Conservation (phyloP, 2,888 invertebrate genomes). For the Podabrus alpinus region DNA sequence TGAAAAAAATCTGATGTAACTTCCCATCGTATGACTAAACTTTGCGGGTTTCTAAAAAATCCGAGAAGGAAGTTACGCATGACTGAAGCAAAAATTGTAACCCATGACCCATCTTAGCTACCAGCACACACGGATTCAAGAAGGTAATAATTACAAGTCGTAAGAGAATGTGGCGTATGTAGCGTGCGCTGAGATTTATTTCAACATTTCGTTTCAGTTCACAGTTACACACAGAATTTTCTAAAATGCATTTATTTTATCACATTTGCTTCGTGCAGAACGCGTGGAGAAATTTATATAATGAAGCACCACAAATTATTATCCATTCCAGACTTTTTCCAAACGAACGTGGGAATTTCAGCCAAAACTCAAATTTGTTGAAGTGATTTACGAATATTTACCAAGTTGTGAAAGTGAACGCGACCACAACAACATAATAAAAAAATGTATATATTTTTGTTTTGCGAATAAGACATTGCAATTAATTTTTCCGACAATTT, state of each 20-base stretch:
- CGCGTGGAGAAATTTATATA: slow-evolving; percentile 29
- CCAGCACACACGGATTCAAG: slow-evolving; percentile 16
- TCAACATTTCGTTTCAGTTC: slow-evolving; percentile 42
- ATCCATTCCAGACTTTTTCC: slow-evolving; percentile 7
- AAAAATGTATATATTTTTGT: slow-evolving; percentile 20
- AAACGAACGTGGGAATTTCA: neutral
- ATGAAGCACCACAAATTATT: slow-evolving; percentile 28
- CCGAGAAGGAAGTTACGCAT: neutral
- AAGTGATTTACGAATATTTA: neutral
- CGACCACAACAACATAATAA: slow-evolving; percentile 10
- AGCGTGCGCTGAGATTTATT: slow-evolving; percentile 38
- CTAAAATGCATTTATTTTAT: slow-evolving; percentile 36
- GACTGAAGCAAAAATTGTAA: slow-evolving; percentile 3
- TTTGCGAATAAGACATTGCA: slow-evolving; percentile 25
- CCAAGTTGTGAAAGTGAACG: neutral
- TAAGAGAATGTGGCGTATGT: slow-evolving; percentile 28
- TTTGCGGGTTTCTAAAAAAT: neutral
- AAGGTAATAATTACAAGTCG: slow-evolving; percentile 30
- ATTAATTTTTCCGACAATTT: slow-evolving; percentile 31
- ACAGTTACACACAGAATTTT: slow-evolving; percentile 39
- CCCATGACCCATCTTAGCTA: slow-evolving; percentile 24
- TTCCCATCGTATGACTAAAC: neutral
- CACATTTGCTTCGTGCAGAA: slow-evolving; percentile 23
- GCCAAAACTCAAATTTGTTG: neutral
- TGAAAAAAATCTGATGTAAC: neutral